A percentile compares a stretch with the other conserved stretches of the same genome.
These are phyloP conservation scores for Channa argus DNA, from an alignment of 2,113 vertebrate species.

Conservation along the genomic window DNA sequence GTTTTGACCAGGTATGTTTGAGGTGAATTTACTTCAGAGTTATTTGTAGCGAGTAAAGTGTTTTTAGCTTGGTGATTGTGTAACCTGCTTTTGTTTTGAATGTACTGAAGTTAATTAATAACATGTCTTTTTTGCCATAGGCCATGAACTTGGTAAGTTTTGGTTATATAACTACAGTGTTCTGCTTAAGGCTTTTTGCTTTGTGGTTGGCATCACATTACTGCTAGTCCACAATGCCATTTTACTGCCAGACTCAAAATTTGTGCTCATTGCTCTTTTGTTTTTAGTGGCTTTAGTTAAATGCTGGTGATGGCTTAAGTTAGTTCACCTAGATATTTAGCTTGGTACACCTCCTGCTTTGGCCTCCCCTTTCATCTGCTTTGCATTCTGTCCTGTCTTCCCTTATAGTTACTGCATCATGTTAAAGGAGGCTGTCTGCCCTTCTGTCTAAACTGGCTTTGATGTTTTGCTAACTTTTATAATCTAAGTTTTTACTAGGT, in stretches of 20 bases:
- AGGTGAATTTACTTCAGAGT: background rate
- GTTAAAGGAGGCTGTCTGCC: conserved; percentile 63
- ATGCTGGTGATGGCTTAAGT: conserved; percentile 66
- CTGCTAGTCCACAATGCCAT: conserved; percentile 60
- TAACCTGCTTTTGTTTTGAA: conserved; percentile 37
- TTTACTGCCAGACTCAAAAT: conserved; percentile 54
- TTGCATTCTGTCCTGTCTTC: conserved; percentile 60
- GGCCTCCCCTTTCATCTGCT: conserved; percentile 62
- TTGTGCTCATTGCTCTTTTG: conserved; percentile 50
- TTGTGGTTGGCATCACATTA: conserved; percentile 70
- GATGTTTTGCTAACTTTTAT: conserved; percentile 37
- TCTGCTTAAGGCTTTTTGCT: conserved; percentile 77
- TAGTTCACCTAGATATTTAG: conserved; percentile 59
- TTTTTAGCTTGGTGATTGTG: conserved; percentile 37
- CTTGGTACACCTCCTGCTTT: conserved; percentile 63
- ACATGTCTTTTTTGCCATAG: conserved; percentile 85
- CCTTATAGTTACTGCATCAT: conserved; percentile 61
- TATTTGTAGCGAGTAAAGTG: conserved; percentile 6
- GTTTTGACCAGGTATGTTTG: background rate
- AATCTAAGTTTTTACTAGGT: background rate
- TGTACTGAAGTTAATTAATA: conserved; percentile 72
- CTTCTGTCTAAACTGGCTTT: conserved; percentile 55
- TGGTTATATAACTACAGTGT: conserved; percentile 61
- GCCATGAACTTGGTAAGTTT: conserved; percentile 99
- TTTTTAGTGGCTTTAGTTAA: conserved; percentile 66